Base-by-base conservation (phyloP, 2,113 vertebrate species). In the Sula dactylatra region DNA sequence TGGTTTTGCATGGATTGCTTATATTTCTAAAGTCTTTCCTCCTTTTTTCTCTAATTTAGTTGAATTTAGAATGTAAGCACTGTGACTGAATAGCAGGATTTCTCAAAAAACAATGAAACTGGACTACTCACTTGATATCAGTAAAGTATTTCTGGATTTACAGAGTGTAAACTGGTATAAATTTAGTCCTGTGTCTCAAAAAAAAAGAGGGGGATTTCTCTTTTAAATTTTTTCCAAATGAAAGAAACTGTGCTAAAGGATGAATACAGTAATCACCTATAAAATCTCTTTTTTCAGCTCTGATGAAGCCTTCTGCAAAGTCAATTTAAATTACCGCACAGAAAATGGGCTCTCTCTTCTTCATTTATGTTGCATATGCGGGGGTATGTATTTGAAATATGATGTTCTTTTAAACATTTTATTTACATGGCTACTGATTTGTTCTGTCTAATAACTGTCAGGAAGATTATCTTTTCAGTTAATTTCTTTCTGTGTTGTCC, bases 291-390 rank as follows among this genome's bases (percentile, higher is more conserved):
- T 95, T 97, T 94, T 56, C 98, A 99, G 99, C 97, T 99, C 99
- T 13, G 99, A 99, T 54, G 99, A 99, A 96, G 99, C 99, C 73
- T 99, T 99, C 97, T 98, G 98, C 97, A 99, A 99, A 98, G 99
- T 99, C 83, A 99, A 99, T 92, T 94, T 99, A 94, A 99, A 98
- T 98, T 99, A 99, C 96, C 98, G 99, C 80, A 99, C 99, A 29
- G 99, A 99, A 95, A 98, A 96, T 44, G 99, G 99, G 18, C 97
- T 99, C 50, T 99, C 99, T 24, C 98, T 99, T 81, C 98, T 99
- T 52, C 99, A 99, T 96, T 98, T 99, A 89, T 99, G 99, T 97
- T 99, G 99, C 67, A 95, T 98, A 8, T 99, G 99, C 82, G 98
- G 98, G 93, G 99, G 99, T 99, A 97, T 96, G 98, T 97, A 78